Conservation (phyloP, 37 sponge, comb jelly and placozoan genomes). For the Spongilla lacustris region DNA sequence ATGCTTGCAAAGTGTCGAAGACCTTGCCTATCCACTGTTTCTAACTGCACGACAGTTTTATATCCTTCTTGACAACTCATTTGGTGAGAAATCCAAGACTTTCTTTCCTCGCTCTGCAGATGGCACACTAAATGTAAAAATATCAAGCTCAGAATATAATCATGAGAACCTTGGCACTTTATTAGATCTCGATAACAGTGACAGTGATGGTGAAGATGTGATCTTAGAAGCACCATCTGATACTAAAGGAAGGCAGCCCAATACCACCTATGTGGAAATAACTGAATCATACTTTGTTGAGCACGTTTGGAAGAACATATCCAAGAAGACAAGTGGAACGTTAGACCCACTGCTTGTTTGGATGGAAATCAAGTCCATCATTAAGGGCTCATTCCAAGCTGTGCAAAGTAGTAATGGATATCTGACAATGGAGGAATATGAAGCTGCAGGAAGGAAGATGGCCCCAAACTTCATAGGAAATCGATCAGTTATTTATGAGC, state of each 20-base stretch:
- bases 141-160: slow-evolving; percentile 55
- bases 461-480: slow-evolving; percentile 71
- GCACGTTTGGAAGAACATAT: slow-evolving; percentile 35
- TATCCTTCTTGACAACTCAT: slow-evolving; percentile 69
- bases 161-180: slow-evolving; percentile 45
- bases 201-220: slow-evolving; percentile 31
- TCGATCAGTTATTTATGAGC: slow-evolving; percentile 52
- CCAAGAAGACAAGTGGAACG: neutral
- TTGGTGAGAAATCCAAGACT: slow-evolving; percentile 21
- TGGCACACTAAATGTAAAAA: slow-evolving; percentile 45
- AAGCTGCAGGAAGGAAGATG: slow-evolving; percentile 55
- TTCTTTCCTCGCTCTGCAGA: slow-evolving; percentile 66
- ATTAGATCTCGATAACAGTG: slow-evolving; percentile 42
- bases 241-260: neutral
- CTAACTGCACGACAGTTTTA: slow-evolving; percentile 80
- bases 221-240: slow-evolving; percentile 1
- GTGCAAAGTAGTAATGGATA: slow-evolving; percentile 47
- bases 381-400: slow-evolving; percentile 81
- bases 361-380: slow-evolving; percentile 87
- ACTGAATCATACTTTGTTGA: slow-evolving; percentile 46
- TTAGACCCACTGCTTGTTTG: slow-evolving; percentile 68
- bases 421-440: slow-evolving; percentile 60
- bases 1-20: slow-evolving; percentile 12
- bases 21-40: slow-evolving; percentile 68
- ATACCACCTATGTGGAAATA: slow-evolving; percentile 17